Conservation (phyloP, 2,113 vertebrate species). For the Puma concolor region DNA sequence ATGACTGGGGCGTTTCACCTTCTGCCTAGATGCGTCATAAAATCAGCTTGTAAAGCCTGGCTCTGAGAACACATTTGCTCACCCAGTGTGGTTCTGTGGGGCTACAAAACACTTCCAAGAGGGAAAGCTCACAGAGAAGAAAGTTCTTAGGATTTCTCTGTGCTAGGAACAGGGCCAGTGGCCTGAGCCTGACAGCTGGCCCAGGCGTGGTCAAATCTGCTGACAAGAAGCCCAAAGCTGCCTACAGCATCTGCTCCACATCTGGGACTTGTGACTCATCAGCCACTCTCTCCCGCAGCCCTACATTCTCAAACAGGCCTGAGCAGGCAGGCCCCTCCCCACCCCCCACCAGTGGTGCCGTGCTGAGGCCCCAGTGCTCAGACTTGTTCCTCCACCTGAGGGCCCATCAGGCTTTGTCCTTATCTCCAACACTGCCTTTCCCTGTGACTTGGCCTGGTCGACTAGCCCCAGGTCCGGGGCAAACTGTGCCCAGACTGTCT, state of each 20-base stretch:
- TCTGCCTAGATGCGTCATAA: slow-evolving; percentile 69
- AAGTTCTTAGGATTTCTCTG: slow-evolving; percentile 34
- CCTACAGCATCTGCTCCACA: slow-evolving; percentile 49
- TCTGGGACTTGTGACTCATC: slow-evolving; percentile 68
- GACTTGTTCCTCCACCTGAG: neutral
- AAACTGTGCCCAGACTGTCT: neutral
- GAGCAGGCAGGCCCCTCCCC: neutral
- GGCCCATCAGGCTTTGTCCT: neutral
- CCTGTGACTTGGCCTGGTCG: neutral
- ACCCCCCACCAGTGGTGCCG: neutral
- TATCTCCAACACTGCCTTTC: slow-evolving; percentile 3
- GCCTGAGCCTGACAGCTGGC: slow-evolving; percentile 35
- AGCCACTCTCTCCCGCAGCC: neutral
- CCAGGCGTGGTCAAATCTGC: slow-evolving; percentile 33
- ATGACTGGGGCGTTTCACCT: slow-evolving; percentile 60
- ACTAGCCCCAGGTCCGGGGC: neutral
- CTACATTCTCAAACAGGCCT: slow-evolving; percentile 32
- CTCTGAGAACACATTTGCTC: slow-evolving; percentile 16
- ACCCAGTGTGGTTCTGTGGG: slow-evolving; percentile 43
- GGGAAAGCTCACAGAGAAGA: neutral
- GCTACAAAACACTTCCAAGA: neutral
- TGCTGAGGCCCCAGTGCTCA: neutral
- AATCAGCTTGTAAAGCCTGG: slow-evolving; percentile 54
- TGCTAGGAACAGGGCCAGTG: neutral
- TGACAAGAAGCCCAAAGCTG: slow-evolving; percentile 27